These are phyloP conservation scores for Tenrec ecaudatus DNA, from an alignment of 2,113 vertebrate genomes.

Conservation along the genomic window DNA sequence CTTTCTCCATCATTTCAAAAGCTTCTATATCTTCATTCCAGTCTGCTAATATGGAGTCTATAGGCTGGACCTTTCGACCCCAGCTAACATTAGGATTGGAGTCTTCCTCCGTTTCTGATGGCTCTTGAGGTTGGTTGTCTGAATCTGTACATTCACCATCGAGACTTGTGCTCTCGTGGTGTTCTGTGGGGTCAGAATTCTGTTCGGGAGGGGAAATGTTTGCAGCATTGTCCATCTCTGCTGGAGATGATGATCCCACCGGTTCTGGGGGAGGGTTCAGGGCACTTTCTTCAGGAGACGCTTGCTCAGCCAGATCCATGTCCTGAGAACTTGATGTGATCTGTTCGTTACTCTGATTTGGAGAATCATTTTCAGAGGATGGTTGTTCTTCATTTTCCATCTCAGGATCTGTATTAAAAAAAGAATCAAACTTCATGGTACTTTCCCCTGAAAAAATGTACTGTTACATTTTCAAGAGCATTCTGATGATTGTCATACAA, in stretches of 20 bases:
- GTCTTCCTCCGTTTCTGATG: constrained; percentile 83
- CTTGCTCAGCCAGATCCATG: constrained; percentile 53
- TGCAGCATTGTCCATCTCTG: constrained; percentile 34
- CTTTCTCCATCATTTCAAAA: constrained; percentile 99
- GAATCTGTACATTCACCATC: constrained; percentile 80
- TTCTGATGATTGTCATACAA: constrained; percentile 26
- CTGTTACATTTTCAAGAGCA: not conserved
- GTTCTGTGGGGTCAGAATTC: constrained; percentile 64
- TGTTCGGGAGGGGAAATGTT: constrained; percentile 61
- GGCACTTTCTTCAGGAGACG: constrained; percentile 74
- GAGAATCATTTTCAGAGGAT: constrained; percentile 85
- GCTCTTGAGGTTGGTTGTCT: constrained; percentile 86
- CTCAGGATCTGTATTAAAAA: constrained; percentile 85
- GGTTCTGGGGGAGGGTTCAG: constrained; percentile 61
- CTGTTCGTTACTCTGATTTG: constrained; percentile 82
- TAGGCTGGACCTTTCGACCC: constrained; percentile 89
- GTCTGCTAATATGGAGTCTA: constrained; percentile 96
- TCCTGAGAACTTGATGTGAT: constrained; percentile 79
- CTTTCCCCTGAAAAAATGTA: constrained; percentile 18
- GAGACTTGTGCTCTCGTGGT: constrained; percentile 60
- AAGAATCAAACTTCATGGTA: constrained; percentile 32
- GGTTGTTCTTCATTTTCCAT: constrained; percentile 86
- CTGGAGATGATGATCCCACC: constrained; percentile 65
- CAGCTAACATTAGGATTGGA: constrained; percentile 83
- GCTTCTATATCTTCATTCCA: constrained; percentile 99